Evolutionary conservation across 2,888 invertebrate genomes (phyloP), one percentile per base, ranked within the genome.

Genomic region (Helicoverpa assulta): DNA sequence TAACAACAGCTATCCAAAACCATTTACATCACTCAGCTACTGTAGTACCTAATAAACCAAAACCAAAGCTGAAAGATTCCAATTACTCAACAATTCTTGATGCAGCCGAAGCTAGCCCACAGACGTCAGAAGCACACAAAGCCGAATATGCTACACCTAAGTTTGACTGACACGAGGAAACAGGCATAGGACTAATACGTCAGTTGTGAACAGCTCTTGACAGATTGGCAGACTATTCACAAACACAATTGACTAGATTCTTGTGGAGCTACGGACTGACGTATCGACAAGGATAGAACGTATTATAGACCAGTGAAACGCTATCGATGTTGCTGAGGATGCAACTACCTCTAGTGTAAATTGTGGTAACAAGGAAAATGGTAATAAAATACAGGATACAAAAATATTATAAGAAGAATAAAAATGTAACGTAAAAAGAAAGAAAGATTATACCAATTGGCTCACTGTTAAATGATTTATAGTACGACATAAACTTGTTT

Each of bases 401-500:
- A 53, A 29, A 26, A 16, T 16, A 16, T 16, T 53, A 26, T 4
- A 14, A 37, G 7, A 26, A 14, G 26, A 6, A 21, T n/a, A 26
- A 54, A 65, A 56, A n/a, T 21, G 0, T 51, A 14, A 14, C 10
- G 54, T 8, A 51, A 60, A 33, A 56, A 43, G 47, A 60, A 8
- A 47, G 19, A 14, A 8, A 47, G 43, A 57, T 75, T 19, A 52
- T 21, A 43, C 43, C 52, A 70, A 65, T 76, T 58, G 52, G 47
- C n/a, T 64, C 6, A 1, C n/a, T 57, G 56, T 40, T 65, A 74
- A 65, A 53, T 74, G 70, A 76, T 74, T 70, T 76, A 71, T 76
- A 40, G 47, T 62, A 52, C 59, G 51, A 65, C 56, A 65, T 60
- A 60, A 76, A 74, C 67, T 77, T 57, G 26, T 64, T 60, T 47